Percentiles rank a stretch among this genome's conserved stretches.
These are phyloP conservation scores for Papilio xuthus DNA, from an alignment of 1,140 invertebrate genomes.

Conservation along the genomic window DNA sequence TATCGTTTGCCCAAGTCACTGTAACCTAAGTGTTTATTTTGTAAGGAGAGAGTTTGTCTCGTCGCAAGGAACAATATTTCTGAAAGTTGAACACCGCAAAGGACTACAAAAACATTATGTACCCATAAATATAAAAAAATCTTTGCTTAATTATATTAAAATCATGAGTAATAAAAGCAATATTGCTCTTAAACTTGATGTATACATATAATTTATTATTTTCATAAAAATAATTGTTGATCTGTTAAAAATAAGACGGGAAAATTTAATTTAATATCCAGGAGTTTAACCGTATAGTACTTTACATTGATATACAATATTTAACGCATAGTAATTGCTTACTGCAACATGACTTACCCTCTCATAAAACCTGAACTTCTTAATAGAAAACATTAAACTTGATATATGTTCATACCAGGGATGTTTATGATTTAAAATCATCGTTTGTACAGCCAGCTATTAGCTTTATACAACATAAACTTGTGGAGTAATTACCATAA, in stretches of 20 bases:
- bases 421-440: not conserved
- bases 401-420: not conserved
- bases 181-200: too few relatives aligned
- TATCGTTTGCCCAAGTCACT: too few relatives aligned
- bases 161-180: too few relatives aligned
- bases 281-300: not conserved
- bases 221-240: too few relatives aligned
- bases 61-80: too few relatives aligned
- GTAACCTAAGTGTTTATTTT: too few relatives aligned
- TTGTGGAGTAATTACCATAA: not conserved
- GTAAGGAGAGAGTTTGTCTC: too few relatives aligned
- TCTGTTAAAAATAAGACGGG: not conserved
- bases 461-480: not conserved
- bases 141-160: too few relatives aligned
- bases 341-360: not conserved
- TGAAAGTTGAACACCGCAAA: too few relatives aligned
- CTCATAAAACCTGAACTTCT: not conserved
- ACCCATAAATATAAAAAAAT: too few relatives aligned
- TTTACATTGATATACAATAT: not conserved
- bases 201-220: too few relatives aligned
- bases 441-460: not conserved
- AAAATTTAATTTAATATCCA: not conserved
- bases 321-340: not conserved
- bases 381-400: constrained; percentile 5
- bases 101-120: too few relatives aligned